Conservation (phyloP, 2,888 invertebrate species). For the Fabriciana adippe region DNA sequence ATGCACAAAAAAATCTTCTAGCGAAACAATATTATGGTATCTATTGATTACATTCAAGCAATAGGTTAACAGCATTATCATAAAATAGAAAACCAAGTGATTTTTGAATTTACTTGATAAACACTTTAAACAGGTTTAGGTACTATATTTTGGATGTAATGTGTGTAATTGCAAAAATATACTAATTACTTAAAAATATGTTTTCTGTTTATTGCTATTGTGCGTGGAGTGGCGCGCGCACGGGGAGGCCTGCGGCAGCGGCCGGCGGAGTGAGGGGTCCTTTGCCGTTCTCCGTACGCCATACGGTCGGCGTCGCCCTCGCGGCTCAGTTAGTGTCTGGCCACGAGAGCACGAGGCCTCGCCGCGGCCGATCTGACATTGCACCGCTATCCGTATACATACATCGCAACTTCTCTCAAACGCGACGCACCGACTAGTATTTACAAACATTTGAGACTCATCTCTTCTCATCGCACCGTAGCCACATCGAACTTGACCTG, state of each 20-base stretch:
- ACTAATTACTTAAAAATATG: conserved; percentile 32
- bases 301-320: conserved; percentile 63
- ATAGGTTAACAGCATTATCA: too few relatives aligned
- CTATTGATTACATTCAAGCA: too few relatives aligned
- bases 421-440: conserved; percentile 48
- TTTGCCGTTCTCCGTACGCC: conserved; percentile 47
- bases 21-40: too few relatives aligned
- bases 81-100: too few relatives aligned
- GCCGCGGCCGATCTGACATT: conserved; percentile 53
- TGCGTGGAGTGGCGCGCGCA: conserved; percentile 74
- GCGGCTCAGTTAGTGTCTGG: conserved; percentile 68
- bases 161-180: conserved; percentile 17
- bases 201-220: conserved; percentile 40
- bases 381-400: conserved; percentile 59
- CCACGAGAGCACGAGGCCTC: conserved; percentile 59
- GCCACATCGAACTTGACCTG: conserved; percentile 74
- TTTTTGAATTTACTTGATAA: too few relatives aligned
- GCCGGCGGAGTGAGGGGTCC: conserved; percentile 63
- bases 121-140: neutral
- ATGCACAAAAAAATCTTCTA: too few relatives aligned
- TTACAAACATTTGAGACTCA: conserved; percentile 51
- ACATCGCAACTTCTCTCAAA: conserved; percentile 56
- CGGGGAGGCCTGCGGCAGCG: conserved; percentile 54
- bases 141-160: neutral
- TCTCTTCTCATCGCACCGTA: conserved; percentile 49